Percentiles rank a stretch among this genome's conserved stretches.
phyloP scores from a whole-genome alignment of 2,797 vertebrate species.

The Pygocentrus nattereri region DNA sequence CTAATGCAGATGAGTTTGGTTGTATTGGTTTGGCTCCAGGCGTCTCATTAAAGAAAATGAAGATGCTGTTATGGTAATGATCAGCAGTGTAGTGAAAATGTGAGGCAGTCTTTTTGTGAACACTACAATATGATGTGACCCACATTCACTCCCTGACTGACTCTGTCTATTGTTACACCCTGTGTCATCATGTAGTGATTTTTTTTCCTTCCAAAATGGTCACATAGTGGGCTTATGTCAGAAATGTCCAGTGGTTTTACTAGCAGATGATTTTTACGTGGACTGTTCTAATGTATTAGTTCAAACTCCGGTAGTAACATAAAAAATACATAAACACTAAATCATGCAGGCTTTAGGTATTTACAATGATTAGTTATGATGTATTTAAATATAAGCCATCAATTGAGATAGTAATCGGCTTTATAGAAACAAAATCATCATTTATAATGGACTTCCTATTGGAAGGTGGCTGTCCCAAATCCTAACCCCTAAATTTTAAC shows the following conservation, averaged over 20 bases:
- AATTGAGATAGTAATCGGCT: too few species aligned
- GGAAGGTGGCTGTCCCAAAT: too few species aligned
- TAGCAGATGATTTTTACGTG: too few species aligned
- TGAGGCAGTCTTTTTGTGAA: background rate
- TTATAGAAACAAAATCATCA: too few species aligned
- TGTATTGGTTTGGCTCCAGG: slow-evolving; percentile 2
- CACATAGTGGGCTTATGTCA: background rate
- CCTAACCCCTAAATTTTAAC: too few species aligned
- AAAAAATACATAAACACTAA: background rate
- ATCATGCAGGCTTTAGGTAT: too few species aligned
- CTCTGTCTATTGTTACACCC: background rate
- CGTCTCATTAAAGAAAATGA: background rate
- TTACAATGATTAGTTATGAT: too few species aligned
- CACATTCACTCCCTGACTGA: slow-evolving; percentile 6
- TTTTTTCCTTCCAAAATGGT: background rate
- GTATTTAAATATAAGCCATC: too few species aligned
- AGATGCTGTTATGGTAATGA: slow-evolving; percentile 11
- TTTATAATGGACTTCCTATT: too few species aligned
- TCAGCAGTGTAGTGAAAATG: background rate
- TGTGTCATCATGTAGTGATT: background rate
- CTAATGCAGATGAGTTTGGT: background rate
- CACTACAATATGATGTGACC: background rate
- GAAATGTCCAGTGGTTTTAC: background rate
- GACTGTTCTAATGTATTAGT: too few species aligned
- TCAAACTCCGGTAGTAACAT: too few species aligned